Base-by-base conservation (phyloP, 2,797 vertebrate species). In the Eremophila alpestris region DNA sequence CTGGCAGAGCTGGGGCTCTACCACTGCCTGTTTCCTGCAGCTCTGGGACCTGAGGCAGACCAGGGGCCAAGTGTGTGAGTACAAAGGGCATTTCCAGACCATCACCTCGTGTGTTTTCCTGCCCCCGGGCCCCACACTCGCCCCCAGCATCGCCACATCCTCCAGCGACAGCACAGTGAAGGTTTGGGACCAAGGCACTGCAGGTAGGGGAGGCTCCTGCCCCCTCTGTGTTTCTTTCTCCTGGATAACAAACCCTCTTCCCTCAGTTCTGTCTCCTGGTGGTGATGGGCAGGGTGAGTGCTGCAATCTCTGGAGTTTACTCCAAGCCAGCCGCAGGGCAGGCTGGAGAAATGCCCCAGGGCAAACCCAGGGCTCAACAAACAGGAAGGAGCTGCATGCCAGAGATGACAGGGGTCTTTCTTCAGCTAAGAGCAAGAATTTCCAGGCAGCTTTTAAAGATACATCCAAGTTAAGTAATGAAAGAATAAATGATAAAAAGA, bases 21-120 rank as follows among this genome's bases (percentile, higher is more conserved):
- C 70, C 4, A 1, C 59, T 64, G 64, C 83, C 59, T n/a, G 16
- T 93, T 95, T 41, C 68, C 94, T 88, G 90, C 93, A 99, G 99
- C 97, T 99, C 59, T 99, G 99, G 99, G 99, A 99, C 97, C 98
- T 99, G 40, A 97, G 99, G 80, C 99, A 99, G 98, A 98, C 98
- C 0, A 98, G 98, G 87, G 97, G 94, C 97, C 98, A 94, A 73
- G 97, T 99, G 34, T 96, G 98, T 41, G 99, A 99, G 82, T 99
- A 99, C 96, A 97, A 96, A 80, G 99, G 99, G 16, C 99, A 99
- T 52, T 95, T 98, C 65, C 99, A 99, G 96, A 99, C 98, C 69
- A 98, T 98, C 0, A 98, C 98, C 20, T 98, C 98, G 5, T 99
- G 99, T 29, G 94, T 99, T 70, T 99, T 99, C 94, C 98, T 99